These are phyloP conservation scores for Spodoptera picta DNA, from an alignment of 2,888 invertebrate species.

Conservation along the genomic window DNA sequence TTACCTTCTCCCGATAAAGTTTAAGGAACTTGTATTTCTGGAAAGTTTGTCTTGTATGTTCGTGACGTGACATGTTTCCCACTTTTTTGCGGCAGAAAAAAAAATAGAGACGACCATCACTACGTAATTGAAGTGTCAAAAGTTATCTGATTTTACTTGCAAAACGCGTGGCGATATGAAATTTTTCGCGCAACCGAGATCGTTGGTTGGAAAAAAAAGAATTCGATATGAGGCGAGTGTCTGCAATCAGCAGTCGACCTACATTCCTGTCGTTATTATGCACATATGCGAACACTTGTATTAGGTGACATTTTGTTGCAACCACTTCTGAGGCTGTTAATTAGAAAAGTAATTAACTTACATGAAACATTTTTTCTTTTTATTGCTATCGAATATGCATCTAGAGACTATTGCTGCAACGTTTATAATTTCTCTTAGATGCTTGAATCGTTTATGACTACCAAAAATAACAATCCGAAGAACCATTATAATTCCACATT, in stretches of 20 bases:
- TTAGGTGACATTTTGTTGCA: constrained; percentile 64
- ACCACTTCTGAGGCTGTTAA: constrained; percentile 53
- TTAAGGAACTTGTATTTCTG: constrained; percentile 76
- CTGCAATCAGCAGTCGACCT: constrained; percentile 86
- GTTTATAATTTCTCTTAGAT: no score
- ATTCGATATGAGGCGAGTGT: constrained; percentile 85
- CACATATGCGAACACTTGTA: constrained; percentile 68
- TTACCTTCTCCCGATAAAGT: constrained; percentile 72
- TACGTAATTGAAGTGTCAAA: constrained; percentile 88
- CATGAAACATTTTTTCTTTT: constrained; percentile 22
- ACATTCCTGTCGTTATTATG: constrained; percentile 79
- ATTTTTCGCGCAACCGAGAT: constrained; percentile 84
- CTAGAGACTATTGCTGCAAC: no score
- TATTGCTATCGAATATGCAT: neutral
- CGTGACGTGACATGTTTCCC: constrained; percentile 80
- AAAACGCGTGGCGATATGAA: constrained; percentile 86
- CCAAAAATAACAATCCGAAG: no score
- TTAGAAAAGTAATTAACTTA: constrained; percentile 62
- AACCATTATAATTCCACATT: no score
- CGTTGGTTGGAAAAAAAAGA: constrained; percentile 84
- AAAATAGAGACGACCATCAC: constrained; percentile 84
- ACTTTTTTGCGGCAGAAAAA: constrained; percentile 68
- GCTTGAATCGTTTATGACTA: no score
- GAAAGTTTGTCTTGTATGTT: constrained; percentile 80
- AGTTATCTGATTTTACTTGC: constrained; percentile 89